Percentiles rank a stretch among this genome's conserved stretches.
Conservation (phyloP, 2,113 vertebrate genomes). For the Ailuropoda melanoleuca region DNA sequence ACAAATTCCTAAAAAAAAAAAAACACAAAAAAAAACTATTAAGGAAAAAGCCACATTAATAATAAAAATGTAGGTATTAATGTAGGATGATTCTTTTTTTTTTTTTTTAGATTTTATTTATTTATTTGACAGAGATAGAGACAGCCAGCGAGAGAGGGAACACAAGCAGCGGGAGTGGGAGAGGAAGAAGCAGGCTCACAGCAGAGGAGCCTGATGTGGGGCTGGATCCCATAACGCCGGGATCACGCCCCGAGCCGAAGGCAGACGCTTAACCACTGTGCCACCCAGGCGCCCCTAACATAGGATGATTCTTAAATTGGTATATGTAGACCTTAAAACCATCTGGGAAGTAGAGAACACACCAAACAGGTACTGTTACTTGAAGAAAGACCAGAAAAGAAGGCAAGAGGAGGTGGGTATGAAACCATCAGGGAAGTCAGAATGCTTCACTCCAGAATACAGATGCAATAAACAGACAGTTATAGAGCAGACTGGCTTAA, state of each 20-base stretch:
- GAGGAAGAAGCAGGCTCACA: too few species aligned
- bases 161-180: too few species aligned
- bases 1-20: slow-evolving; percentile 8
- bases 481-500: not conserved
- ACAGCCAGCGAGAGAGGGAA: too few species aligned
- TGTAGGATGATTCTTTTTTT: not conserved
- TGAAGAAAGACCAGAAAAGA: slow-evolving; percentile 25
- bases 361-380: not conserved
- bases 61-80: not conserved
- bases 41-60: slow-evolving; percentile 13
- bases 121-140: too few species aligned
- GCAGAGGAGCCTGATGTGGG: too few species aligned
- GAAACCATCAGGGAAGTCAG: not conserved
- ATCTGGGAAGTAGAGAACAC: not conserved
- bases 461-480: not conserved
- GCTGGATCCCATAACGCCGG: too few species aligned
- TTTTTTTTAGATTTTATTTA: too few species aligned
- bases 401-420: not conserved
- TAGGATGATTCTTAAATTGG: not conserved
- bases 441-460: not conserved
- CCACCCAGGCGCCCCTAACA: too few species aligned
- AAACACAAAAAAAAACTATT: not conserved
- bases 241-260: too few species aligned
- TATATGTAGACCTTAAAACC: not conserved
- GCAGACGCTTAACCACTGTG: too few species aligned